Evolutionary conservation across 2,888 invertebrate genomes (phyloP), one percentile per base, ranked within the genome.

Genomic region (Drosophila pseudotalamancana): DNA sequence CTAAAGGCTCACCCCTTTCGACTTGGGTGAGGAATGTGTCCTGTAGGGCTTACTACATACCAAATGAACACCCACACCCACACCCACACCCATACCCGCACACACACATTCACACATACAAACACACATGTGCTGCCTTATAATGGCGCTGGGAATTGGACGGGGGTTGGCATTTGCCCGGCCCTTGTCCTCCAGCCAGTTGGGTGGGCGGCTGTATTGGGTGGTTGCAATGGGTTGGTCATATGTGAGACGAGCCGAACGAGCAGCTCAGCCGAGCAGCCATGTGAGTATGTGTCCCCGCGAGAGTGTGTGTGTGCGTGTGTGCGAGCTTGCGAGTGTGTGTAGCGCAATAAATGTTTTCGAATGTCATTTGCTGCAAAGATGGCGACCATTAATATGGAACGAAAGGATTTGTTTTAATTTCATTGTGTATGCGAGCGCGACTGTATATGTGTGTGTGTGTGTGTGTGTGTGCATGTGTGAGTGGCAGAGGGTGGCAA

Each of bases 321-420:
- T 18, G 12, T 34, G 21, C 42, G 32, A 31, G 23, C 37, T 14
- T 34, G 51, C 43, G 49, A 37, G 60, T 45, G 67, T 65, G 55
- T 68, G 68, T 66, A 63, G 75, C 75, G 85, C 83, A 83, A 83
- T 83, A 83, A 83, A 82, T 83, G 83, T 88, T 83, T 83, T 83
- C 88, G 87, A 88, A 83, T 83, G 83, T 88, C 88, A 83, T 83
- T 83, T 83, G 86, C 83, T 70, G 82, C 88, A 84, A 83, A 83
- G 87, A 88, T 87, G 88, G 86, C 84, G 84, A 82, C 84, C 88
- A 87, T 84, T 84, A 84, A 84, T 88, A 88, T 84, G 88, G 69
- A 87, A 88, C 83, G 88, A 87, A 84, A 82, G 84, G 84, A 88
- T 84, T 84, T 88, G 84, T 88, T 84, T 84, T 84, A 84, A 84